Evolutionary conservation across 2,113 vertebrate species (phyloP), one percentile per base, ranked within the genome.

Genomic region (Alligator sinensis): DNA sequence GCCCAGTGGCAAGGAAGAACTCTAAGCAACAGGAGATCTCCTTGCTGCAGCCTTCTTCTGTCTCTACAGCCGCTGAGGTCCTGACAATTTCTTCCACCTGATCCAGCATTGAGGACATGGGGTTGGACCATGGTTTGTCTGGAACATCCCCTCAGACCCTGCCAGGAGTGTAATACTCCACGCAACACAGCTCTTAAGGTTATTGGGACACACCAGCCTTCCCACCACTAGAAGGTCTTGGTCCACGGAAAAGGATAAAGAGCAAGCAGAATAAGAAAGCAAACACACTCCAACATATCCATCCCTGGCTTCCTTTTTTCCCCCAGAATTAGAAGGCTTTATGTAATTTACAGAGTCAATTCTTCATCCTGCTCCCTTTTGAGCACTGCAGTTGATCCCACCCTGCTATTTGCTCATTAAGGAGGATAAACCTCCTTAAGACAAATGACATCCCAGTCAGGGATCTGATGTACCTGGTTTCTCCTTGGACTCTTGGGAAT

Each of bases 361-460:
- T 11, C 27, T 80, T 47, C 88, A 79, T 62, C 19, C 24, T 78
- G 68, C 82, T 30, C 54, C 54, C 3, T 4, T 22, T 55, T 3
- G 3, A 80, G 70, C 2, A 21, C 57, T 76, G 78, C 4, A 22
- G 62, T 1, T 58, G 19, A 66, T 87, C 80, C 76, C 34, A 21
- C 68, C 58, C 15, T 15, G 7, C 60, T 38, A 0, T 1, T n/a
- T 88, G 59, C 83, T 92, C 86, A 84, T 3, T 84, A 70, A 68
- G 62, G 27, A 93, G 81, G 89, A 93, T 95, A 94, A 18, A 24
- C 57, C 87, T 96, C 76, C 57, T 91, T 34, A 88, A 80, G 25
- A 63, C 61, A 82, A 47, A 84, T 2, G 38, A 7, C 38, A 95
- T 77, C 47, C 86, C 74, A 66, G 0, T 34, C 66, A 76, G 11